These are phyloP conservation scores for Acanthurus leucopareius DNA, from an alignment of 2,797 vertebrate species.

Conservation along the genomic window DNA sequence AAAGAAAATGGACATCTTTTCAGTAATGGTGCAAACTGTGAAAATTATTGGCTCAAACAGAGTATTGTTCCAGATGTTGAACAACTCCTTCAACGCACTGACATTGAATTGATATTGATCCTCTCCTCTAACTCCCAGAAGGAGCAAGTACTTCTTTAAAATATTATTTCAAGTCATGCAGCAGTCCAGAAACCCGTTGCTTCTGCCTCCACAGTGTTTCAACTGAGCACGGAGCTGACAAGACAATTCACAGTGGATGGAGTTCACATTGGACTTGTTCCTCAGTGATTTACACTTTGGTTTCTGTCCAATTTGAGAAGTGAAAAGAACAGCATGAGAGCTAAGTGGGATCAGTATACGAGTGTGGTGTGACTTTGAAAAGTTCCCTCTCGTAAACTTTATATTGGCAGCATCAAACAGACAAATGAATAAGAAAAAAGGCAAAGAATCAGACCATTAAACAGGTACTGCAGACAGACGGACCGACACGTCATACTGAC, in stretches of 20 bases:
- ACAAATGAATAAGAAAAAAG: constrained; percentile 33
- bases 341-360: constrained; percentile 41
- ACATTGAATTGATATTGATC: not conserved
- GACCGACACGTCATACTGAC: constrained; percentile 67
- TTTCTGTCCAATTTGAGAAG: constrained; percentile 39
- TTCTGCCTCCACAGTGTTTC: constrained; percentile 4
- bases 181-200: not conserved
- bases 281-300: constrained; percentile 45
- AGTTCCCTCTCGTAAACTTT: constrained; percentile 45
- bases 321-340: constrained; percentile 57
- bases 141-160: not conserved
- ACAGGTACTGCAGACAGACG: constrained; percentile 30
- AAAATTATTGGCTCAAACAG: not conserved
- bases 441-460: constrained; percentile 28
- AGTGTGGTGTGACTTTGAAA: constrained; percentile 52
- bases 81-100: not conserved
- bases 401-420: constrained; percentile 48
- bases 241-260: constrained; percentile 31
- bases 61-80: not conserved
- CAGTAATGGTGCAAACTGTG: not conserved
- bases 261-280: constrained; percentile 34
- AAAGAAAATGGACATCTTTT: no score
- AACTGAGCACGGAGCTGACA: constrained; percentile 12
- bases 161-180: not conserved
- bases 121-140: constrained; percentile 2